Base-by-base conservation (phyloP, 2,113 vertebrate species). In the Phyllostomus hastatus region DNA sequence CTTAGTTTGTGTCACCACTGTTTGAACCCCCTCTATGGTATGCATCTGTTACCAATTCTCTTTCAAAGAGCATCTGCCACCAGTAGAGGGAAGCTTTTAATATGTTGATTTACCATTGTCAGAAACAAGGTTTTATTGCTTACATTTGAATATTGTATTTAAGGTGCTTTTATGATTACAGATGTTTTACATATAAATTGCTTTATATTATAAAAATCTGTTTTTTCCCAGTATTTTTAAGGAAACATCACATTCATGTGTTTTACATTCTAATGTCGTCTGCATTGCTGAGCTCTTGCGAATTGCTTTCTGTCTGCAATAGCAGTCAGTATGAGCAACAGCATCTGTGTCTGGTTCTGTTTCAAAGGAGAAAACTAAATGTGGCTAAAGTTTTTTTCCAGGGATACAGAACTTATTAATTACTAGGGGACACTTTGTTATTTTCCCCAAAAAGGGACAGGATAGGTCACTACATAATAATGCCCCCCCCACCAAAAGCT, bases 131-230 rank as follows among this genome's bases (percentile, higher is more conserved):
- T 38, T 98, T 98, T 98, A 98, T 96, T 98, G 97, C 97, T 98
- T 96, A 64, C 90, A 98, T 98, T 94, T 98, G 97, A 98, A 98
- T 98, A 98, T 97, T 98, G 96, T 97, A 96, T 98, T 98, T 98
- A 98, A 98, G 97, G 89, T 91, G 87, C 73, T 97, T 97, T 97
- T 98, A 97, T 98, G 96, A 98, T 98, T 98, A 98, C 97, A 97
- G 97, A 98, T 97, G 94, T 97, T 98, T 98, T 98, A 98, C 98
- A 98, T 98, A 97, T 97, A 98, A 98, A 98, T 98, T 98, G 97
- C 96, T 97, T 98, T 98, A 97, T 97, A 98, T 98, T 98, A 97
- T 79, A 94, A 95, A 95, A 96, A 48, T 69, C 52, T 87, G 48
- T 82, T 31, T 96, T 96, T 94, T 43, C 43, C 96, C 90, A 76